These are phyloP conservation scores for Dryomyza anilis DNA, from an alignment of 2,888 invertebrate genomes.

Conservation along the genomic window DNA sequence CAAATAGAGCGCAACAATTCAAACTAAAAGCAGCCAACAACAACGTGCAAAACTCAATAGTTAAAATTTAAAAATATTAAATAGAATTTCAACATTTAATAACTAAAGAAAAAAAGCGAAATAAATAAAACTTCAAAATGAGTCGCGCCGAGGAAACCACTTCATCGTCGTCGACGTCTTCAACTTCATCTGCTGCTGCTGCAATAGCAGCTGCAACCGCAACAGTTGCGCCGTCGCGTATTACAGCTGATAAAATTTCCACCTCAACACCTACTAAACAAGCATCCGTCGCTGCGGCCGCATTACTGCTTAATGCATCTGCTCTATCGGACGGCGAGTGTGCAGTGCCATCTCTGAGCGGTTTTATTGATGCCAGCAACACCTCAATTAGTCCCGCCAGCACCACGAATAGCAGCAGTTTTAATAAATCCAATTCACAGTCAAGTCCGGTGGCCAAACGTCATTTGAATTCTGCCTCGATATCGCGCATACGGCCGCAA, in stretches of 20 bases:
- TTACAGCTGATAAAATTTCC: conserved; percentile 44
- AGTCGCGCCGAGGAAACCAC: conserved; percentile 46
- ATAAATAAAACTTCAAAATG: conserved; percentile 34
- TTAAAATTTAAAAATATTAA: background rate
- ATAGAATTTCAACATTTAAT: background rate
- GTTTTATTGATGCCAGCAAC: conserved; percentile 40
- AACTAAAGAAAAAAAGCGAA: background rate
- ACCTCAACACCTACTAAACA: conserved; percentile 52
- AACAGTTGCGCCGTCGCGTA: conserved; percentile 7
- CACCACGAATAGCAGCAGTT: conserved; percentile 20
- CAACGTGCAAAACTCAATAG: conserved; percentile 3
- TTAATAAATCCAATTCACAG: conserved; percentile 33
- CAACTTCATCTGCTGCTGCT: conserved; percentile 7
- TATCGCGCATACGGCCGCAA: conserved; percentile 62
- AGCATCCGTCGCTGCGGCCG: conserved; percentile 27
- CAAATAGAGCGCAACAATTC: background rate
- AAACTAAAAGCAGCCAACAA: too few relatives aligned
- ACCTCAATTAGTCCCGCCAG: conserved; percentile 37
- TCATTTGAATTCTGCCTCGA: conserved; percentile 44
- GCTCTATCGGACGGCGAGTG: conserved; percentile 28
- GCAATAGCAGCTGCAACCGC: conserved; percentile 3
- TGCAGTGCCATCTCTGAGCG: conserved; percentile 5
- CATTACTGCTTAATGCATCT: conserved; percentile 23
- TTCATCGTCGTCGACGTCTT: too few relatives aligned
- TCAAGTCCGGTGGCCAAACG: conserved; percentile 54